Evolutionary conservation across 2,113 vertebrate genomes (phyloP).

Genomic region (Chelonoidis abingdonii): DNA sequence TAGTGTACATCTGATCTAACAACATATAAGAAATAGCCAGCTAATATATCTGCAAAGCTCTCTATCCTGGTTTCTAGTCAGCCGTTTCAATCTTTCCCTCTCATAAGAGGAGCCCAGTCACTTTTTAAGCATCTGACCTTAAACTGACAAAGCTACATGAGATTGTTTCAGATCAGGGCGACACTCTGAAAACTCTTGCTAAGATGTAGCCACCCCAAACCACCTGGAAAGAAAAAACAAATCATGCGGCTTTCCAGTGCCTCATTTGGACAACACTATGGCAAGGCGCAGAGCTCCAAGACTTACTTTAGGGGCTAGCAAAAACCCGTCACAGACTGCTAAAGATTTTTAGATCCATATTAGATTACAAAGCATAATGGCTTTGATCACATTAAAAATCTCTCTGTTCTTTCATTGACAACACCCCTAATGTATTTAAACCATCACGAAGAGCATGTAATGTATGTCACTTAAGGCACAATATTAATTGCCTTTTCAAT

Average conservation of each 20-base stretch:
- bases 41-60: neutral
- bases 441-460: neutral
- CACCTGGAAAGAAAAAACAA: neutral
- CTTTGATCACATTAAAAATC: neutral
- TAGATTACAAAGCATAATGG: neutral
- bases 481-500: neutral
- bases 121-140: neutral
- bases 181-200: neutral
- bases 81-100: neutral
- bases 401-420: neutral
- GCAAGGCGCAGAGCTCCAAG: neutral
- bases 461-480: neutral
- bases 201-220: neutral
- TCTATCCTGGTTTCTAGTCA: neutral
- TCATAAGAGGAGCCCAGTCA: accelerated
- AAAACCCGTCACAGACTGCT: neutral
- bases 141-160: accelerated
- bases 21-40: neutral
- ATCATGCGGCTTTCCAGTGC: neutral
- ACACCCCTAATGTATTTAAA: neutral
- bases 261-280: neutral
- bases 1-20: neutral
- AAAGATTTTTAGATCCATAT: neutral
- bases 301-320: neutral
- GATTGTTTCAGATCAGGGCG: neutral